Conservation (phyloP, 2,113 vertebrate genomes). For the Eulacestoma nigropectus region DNA sequence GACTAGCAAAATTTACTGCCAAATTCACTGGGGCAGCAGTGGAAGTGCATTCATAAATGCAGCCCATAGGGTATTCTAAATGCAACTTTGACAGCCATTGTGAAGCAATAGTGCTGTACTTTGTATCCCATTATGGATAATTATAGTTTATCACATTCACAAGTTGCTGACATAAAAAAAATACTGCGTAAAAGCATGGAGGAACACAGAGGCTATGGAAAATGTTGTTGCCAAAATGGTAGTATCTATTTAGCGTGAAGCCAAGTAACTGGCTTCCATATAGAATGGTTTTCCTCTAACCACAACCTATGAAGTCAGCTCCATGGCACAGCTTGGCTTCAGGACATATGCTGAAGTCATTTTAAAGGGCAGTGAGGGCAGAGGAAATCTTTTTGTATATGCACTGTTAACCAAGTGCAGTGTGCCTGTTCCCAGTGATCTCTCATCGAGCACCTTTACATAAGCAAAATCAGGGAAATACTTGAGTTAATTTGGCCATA, state of each 20-base stretch:
- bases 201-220: background rate
- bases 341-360: background rate
- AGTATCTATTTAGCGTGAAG: background rate
- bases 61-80: background rate
- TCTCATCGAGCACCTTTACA: background rate
- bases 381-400: background rate
- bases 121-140: background rate
- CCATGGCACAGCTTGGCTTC: background rate
- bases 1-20: background rate
- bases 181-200: background rate
- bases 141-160: background rate
- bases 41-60: background rate
- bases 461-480: background rate
- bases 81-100: background rate
- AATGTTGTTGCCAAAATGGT: background rate
- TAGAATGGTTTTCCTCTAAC: background rate
- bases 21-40: background rate
- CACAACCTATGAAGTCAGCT: background rate
- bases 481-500: background rate
- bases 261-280: background rate
- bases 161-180: background rate
- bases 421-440: background rate
- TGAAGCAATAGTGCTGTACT: background rate
- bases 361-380: background rate
- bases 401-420: background rate